Conservation (phyloP, 1,140 invertebrate genomes). For the Eupristina koningsbergeri region DNA sequence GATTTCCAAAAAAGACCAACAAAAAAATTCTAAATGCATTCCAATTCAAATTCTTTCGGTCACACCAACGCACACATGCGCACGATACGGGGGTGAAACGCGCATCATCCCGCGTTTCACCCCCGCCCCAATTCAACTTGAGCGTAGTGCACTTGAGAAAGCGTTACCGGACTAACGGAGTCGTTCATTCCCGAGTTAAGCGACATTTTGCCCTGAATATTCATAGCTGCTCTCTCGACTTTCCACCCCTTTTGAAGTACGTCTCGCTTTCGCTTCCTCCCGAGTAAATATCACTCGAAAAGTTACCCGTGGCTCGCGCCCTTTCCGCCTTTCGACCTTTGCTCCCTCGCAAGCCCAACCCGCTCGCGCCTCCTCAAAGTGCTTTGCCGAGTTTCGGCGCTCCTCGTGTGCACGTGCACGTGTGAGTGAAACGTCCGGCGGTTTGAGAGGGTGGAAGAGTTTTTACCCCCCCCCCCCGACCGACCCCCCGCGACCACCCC, state of each 20-base stretch:
- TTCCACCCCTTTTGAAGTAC: slow-evolving; percentile 51
- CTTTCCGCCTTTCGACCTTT: neutral
- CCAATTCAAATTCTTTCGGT: no score
- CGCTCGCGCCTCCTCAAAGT: slow-evolving; percentile 40
- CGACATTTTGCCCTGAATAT: slow-evolving; percentile 71
- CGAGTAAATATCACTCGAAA: slow-evolving; percentile 62
- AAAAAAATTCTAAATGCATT: neutral
- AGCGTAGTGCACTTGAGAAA: slow-evolving; percentile 57
- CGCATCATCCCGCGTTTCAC: neutral
- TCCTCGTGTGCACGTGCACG: neutral
- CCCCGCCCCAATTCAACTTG: slow-evolving; percentile 46
- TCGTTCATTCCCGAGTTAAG: slow-evolving; percentile 72
- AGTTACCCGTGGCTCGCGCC: slow-evolving; percentile 53
- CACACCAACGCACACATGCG: no score
- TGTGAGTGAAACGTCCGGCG: slow-evolving; percentile 10
- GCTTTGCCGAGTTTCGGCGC: slow-evolving; percentile 40
- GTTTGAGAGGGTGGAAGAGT: neutral
- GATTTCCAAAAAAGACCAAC: neutral
- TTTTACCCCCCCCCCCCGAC: no score
- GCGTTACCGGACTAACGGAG: slow-evolving; percentile 63
- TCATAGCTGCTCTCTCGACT: slow-evolving; percentile 66
- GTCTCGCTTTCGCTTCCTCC: slow-evolving; percentile 42
- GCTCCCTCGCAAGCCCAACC: no score
- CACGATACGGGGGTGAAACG: no score
- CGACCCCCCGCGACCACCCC: no score